Evolutionary conservation across 2,888 invertebrate species (phyloP), one percentile per base, ranked within the genome.

Genomic region (Melinopterus prodromus): DNA sequence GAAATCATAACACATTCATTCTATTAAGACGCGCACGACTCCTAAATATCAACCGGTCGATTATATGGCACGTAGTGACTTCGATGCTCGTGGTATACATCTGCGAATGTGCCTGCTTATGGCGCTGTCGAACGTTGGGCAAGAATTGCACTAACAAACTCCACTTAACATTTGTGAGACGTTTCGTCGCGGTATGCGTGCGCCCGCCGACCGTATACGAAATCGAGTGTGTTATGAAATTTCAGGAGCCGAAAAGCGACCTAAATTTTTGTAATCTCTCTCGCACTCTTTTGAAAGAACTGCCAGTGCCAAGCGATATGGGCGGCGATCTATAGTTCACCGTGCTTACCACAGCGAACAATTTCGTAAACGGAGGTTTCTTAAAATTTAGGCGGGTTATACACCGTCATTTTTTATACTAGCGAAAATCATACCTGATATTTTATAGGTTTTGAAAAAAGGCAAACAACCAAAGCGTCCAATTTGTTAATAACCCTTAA

Each of bases 161-260:
- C 72, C 72, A 72, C 72, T 72, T 72, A 72, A 72, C 72, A 72
- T 72, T 72, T 72, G 72, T 36, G 15, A 72, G 72, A 72, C 72
- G 72, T 72, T 26, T 16, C 72, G 72, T 72, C 53, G 53, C 53
- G 53, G 53, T 53, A 53, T 53, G 53, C 53, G 53, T 53, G 53
- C 53, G 53, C 53, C 35, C 16, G 16, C 16, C 16, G 16, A 71
- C 26, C 12, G 53, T 53, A 53, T 12, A 53, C 53, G 53, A 53
- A 53, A 53, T 53, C 53, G 53, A 53, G 53, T 53, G 5, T 6
- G 15, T 72, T 72, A 72, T 72, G 72, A 72, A 72, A 72, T 36
- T 36, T 26, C 72, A 72, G 72, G 72, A n/a, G 72, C 72, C 72
- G 36, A 72, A 72, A 72, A 72, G 72, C 72, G 72, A 36, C 72